Conservation (phyloP, 2,797 vertebrate species). For the Hippopotamyrus pictus region DNA sequence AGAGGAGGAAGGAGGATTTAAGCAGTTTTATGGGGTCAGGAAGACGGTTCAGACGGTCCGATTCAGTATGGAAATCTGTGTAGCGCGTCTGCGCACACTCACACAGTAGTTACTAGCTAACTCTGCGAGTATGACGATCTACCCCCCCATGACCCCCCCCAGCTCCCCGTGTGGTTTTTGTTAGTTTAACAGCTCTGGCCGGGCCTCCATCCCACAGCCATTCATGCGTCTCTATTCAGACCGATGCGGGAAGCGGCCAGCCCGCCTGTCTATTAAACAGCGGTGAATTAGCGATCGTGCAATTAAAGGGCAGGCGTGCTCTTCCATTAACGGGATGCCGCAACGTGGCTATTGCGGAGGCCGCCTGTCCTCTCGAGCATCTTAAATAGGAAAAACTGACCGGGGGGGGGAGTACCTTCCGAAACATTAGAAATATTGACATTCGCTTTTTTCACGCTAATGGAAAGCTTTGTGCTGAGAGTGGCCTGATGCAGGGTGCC, state of each 20-base stretch:
- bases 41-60: not conserved
- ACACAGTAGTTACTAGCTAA: not conserved
- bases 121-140: not conserved
- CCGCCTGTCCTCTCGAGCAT: constrained; percentile 39
- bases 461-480: constrained; percentile 64
- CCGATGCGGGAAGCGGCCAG: not conserved
- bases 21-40: not conserved
- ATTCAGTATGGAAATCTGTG: not conserved
- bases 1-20: not conserved
- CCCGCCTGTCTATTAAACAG: not conserved
- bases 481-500: constrained; percentile 52
- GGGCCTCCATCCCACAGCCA: not conserved
- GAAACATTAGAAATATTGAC: constrained; percentile 45
- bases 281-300: constrained; percentile 8
- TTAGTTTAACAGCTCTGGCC: not conserved
- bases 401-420: constrained; percentile 36
- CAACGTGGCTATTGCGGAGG: constrained; percentile 44
- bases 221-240: not conserved
- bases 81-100: not conserved
- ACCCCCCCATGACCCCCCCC: not conserved
- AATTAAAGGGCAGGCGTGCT: constrained; percentile 8
- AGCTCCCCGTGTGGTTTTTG: not conserved
- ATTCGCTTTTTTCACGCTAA: constrained; percentile 65
- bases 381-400: constrained; percentile 42
- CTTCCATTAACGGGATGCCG: constrained; percentile 22